Conservation (phyloP, 2,888 invertebrate genomes). For the Caenorhabditis japonica region DNA sequence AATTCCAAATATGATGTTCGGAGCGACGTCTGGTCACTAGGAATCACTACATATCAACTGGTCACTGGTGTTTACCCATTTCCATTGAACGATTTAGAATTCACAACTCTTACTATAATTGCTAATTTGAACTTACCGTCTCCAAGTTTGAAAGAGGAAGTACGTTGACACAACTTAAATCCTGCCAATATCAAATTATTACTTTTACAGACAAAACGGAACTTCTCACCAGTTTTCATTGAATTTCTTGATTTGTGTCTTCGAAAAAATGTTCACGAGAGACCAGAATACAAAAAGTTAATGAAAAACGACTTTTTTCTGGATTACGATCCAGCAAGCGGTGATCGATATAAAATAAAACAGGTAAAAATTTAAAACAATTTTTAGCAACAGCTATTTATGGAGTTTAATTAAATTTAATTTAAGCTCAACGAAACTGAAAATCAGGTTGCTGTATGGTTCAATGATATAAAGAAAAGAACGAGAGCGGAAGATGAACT, state of each 20-base stretch:
- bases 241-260: slow-evolving; percentile 70
- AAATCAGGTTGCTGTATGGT: slow-evolving; percentile 39
- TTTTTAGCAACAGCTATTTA: background rate
- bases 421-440: slow-evolving; percentile 27
- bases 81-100: slow-evolving; percentile 46
- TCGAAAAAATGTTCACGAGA: slow-evolving; percentile 64
- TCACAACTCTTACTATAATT: slow-evolving; percentile 44
- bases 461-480: slow-evolving; percentile 17
- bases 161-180: too few relatives aligned
- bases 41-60: slow-evolving; percentile 86
- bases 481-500: slow-evolving; percentile 35
- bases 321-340: slow-evolving; percentile 20
- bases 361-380: slow-evolving; percentile 5
- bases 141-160: slow-evolving; percentile 39
- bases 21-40: slow-evolving; percentile 98
- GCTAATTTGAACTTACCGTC: slow-evolving; percentile 39
- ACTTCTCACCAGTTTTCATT: slow-evolving; percentile 67
- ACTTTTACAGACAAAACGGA: slow-evolving; percentile 25
- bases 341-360: slow-evolving; percentile 20
- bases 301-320: slow-evolving; percentile 55
- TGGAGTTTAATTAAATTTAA: background rate
- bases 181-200: background rate
- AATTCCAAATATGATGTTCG: slow-evolving; percentile 89
- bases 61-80: slow-evolving; percentile 85
- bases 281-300: slow-evolving; percentile 72